Percentiles rank a stretch among this genome's conserved stretches.
These are phyloP conservation scores for Romanogobio albipinnatus DNA, from an alignment of 2,113 vertebrate genomes.

Conservation along the genomic window DNA sequence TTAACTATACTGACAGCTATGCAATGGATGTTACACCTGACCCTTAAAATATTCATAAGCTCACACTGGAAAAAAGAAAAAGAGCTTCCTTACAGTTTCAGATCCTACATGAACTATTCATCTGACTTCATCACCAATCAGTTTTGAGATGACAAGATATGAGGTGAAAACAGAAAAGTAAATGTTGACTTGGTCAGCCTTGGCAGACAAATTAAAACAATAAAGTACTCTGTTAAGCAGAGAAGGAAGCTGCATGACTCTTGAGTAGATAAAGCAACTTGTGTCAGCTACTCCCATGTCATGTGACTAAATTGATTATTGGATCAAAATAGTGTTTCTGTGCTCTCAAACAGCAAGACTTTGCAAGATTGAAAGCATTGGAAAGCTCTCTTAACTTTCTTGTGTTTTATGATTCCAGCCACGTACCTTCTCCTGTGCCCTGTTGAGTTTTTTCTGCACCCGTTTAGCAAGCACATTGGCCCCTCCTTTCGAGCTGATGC, in stretches of 20 bases:
- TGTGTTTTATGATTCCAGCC: neutral
- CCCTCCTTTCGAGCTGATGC: slow-evolving; percentile 63
- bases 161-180: neutral
- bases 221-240: neutral
- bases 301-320: slow-evolving; percentile 12
- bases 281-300: neutral
- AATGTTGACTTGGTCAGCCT: neutral
- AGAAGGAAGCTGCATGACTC: slow-evolving; percentile 3
- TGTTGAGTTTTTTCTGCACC: slow-evolving; percentile 86
- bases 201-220: neutral
- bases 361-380: neutral
- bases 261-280: slow-evolving; percentile 25
- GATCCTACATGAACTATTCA: neutral
- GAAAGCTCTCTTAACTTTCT: neutral
- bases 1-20: neutral
- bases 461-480: slow-evolving; percentile 86
- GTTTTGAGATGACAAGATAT: neutral
- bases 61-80: neutral
- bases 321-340: neutral
- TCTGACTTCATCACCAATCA: neutral
- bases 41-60: neutral
- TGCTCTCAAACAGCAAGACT: neutral
- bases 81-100: neutral
- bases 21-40: neutral
- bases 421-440: slow-evolving; percentile 91